These are phyloP conservation scores for Hetaerina americana DNA, from an alignment of 1,140 invertebrate species.

Conservation along the genomic window DNA sequence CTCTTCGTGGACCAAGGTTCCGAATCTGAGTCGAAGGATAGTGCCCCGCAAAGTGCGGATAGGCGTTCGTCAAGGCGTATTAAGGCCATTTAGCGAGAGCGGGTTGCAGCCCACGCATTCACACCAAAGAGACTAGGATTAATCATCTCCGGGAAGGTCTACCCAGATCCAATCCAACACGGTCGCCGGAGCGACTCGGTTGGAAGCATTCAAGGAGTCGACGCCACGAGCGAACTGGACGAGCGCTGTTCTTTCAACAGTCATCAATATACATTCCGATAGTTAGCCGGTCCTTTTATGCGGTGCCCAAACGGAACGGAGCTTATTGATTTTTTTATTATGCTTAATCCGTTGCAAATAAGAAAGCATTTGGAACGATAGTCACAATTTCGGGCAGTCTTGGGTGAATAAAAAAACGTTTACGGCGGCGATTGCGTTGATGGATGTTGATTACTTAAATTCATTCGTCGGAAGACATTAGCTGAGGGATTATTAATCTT, in stretches of 20 bases:
- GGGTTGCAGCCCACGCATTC: not conserved
- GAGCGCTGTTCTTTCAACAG: not conserved
- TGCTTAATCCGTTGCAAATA: not conserved
- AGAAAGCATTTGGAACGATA: not conserved
- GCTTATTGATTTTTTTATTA: not conserved
- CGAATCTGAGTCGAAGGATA: not conserved
- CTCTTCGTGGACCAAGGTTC: not conserved
- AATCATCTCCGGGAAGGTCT: not conserved
- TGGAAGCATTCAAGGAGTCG: not conserved
- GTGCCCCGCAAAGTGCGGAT: not conserved
- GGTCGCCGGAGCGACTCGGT: not conserved
- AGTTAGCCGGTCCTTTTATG: not conserved
- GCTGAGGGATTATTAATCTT: not conserved
- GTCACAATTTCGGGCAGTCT: not conserved
- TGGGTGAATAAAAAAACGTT: not conserved
- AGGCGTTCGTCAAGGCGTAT: not conserved
- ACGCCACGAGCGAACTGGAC: not conserved
- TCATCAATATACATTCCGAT: not conserved
- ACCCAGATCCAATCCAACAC: not conserved
- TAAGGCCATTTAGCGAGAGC: not conserved
- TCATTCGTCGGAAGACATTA: not conserved
- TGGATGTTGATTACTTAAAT: not conserved
- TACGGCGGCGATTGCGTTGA: not conserved
- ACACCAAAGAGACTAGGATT: not conserved
- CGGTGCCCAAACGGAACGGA: not conserved